phyloP scores from a whole-genome alignment of 30 jellyfish, hydroid and myxozoan genomes.

The Aurelia aurita region DNA sequence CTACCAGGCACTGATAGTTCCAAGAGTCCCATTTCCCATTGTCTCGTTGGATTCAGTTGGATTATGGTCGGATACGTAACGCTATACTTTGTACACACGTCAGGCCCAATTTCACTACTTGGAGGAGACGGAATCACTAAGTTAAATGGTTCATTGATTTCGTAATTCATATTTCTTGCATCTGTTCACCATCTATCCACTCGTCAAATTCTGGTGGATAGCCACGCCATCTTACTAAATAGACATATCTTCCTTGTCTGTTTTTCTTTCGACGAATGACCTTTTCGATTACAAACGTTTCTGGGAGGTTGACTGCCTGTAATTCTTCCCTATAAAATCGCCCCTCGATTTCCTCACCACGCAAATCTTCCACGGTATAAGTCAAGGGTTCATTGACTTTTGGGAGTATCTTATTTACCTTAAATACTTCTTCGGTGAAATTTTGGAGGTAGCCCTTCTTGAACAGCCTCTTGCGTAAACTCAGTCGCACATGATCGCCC shows the following conservation, averaged over 20 bases:
- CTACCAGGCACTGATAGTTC: conserved; percentile 17
- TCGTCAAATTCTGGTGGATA: conserved; percentile 47
- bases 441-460: conserved; percentile 47
- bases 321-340: conserved; percentile 61
- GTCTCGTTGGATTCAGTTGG: conserved; percentile 1
- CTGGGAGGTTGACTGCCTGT: conserved; percentile 33
- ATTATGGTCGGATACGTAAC: conserved; percentile 9
- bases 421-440: conserved; percentile 58
- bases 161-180: background rate
- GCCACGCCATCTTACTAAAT: conserved; percentile 37
- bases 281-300: conserved; percentile 39
- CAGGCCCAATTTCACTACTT: background rate
- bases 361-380: conserved; percentile 42
- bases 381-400: conserved; percentile 5
- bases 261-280: background rate
- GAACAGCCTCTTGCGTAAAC: conserved; percentile 33
- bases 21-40: conserved; percentile 48
- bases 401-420: background rate
- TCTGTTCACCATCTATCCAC: conserved; percentile 36
- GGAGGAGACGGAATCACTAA: conserved; percentile 22
- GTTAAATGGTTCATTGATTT: conserved; percentile 30
- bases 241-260: conserved; percentile 9
- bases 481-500: conserved; percentile 54
- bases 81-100: background rate
- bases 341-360: conserved; percentile 32